Evolutionary conservation across 2,113 vertebrate genomes (phyloP).

Genomic region (Cairina moschata): DNA sequence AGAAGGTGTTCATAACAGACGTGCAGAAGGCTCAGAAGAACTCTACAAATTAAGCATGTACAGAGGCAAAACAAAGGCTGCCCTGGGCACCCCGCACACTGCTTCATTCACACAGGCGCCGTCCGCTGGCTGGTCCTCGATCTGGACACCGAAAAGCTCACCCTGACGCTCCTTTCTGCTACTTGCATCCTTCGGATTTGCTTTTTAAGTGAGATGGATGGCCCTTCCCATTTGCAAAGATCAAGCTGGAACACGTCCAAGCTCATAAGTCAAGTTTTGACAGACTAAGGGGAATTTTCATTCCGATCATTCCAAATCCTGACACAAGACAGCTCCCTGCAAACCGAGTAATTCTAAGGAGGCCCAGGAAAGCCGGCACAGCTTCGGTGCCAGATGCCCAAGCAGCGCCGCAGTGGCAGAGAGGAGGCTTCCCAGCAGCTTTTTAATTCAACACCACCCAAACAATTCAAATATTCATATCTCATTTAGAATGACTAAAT

Average conservation of each 20-base stretch:
- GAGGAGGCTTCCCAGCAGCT: neutral
- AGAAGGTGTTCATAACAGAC: neutral
- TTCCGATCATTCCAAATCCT: slow-evolving; percentile 41
- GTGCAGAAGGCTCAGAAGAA: neutral
- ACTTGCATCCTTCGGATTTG: neutral
- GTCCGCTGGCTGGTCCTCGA: neutral
- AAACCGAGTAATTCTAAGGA: neutral
- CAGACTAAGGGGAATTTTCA: slow-evolving; percentile 34
- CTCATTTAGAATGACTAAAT: slow-evolving; percentile 25
- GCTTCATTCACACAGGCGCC: fast-evolving
- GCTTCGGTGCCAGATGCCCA: neutral
- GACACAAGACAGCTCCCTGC: slow-evolving; percentile 4
- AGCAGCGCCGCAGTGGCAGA: fast-evolving
- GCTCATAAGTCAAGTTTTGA: neutral
- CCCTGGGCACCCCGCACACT: fast-evolving
- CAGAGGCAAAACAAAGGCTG: neutral
- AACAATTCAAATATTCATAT: slow-evolving; percentile 1
- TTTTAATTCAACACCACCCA: neutral
- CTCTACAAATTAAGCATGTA: neutral
- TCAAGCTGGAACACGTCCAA: slow-evolving; percentile 9
- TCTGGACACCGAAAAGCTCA: fast-evolving
- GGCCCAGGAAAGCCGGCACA: neutral
- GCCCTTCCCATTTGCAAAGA: neutral
- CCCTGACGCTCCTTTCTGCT: neutral
- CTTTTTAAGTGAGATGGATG: neutral